These are phyloP conservation scores for Charaxes varanes DNA, from an alignment of 1,140 invertebrate genomes.

Conservation along the genomic window DNA sequence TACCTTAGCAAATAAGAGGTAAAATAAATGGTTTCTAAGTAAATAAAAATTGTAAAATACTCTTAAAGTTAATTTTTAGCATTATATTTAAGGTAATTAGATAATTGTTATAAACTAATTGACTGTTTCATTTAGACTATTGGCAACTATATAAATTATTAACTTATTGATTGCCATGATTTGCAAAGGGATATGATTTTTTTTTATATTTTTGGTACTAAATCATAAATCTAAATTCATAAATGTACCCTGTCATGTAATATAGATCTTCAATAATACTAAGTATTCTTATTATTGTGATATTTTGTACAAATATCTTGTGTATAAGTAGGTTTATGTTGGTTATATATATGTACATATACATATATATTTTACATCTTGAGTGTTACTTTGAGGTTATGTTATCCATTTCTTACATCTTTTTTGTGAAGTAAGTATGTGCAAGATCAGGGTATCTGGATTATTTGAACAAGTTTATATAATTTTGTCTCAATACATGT, in stretches of 20 bases:
- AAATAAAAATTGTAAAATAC: too few species aligned
- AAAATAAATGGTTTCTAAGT: too few species aligned
- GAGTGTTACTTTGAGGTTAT: slow-evolving; percentile 12
- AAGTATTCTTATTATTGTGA: slow-evolving; percentile 61
- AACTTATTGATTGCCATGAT: too few species aligned
- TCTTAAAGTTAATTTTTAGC: too few species aligned
- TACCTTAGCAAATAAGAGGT: too few species aligned
- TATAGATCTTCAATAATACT: slow-evolving; percentile 27
- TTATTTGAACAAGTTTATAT: slow-evolving; percentile 45
- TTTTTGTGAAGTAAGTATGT: slow-evolving; percentile 38
- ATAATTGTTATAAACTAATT: too few species aligned
- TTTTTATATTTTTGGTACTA: slow-evolving; percentile 2
- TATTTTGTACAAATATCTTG: slow-evolving; percentile 66
- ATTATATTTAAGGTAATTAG: too few species aligned
- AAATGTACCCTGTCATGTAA: slow-evolving; percentile 1
- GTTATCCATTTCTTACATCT: slow-evolving; percentile 11
- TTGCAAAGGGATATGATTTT: slow-evolving; percentile 3
- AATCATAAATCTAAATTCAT: too few species aligned
- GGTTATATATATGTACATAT: slow-evolving; percentile 20
- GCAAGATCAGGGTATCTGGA: slow-evolving; percentile 48
- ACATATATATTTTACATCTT: slow-evolving; percentile 3
- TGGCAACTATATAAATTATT: too few species aligned
- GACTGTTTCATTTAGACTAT: too few species aligned
- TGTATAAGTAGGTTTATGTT: slow-evolving; percentile 41
- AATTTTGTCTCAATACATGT: slow-evolving; percentile 30